phyloP scores from a whole-genome alignment of 2,113 vertebrate species.

The Acrocephalus kingi region DNA sequence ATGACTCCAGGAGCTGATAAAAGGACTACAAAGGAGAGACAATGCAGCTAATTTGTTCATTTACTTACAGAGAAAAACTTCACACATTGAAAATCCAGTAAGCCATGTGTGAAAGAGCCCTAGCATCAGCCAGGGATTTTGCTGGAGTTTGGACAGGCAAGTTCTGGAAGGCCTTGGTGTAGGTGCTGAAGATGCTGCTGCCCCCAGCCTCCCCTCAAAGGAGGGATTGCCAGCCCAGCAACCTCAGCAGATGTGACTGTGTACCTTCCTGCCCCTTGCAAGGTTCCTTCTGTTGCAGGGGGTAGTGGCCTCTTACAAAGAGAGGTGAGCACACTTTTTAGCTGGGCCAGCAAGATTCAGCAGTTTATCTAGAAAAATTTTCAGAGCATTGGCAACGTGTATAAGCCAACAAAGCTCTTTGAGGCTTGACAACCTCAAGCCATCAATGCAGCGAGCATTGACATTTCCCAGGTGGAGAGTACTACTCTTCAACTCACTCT shows the following conservation, averaged over 20 bases:
- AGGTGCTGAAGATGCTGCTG: background rate
- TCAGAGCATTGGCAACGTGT: fast-evolving
- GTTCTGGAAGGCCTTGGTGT: background rate
- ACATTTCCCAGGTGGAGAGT: background rate
- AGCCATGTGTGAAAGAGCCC: background rate
- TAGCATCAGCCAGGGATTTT: background rate
- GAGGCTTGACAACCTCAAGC: background rate
- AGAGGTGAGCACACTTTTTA: background rate
- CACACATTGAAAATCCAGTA: background rate
- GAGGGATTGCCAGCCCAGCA: background rate
- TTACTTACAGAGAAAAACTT: background rate
- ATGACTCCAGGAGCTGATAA: background rate
- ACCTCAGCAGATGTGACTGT: background rate
- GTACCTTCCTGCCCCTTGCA: background rate
- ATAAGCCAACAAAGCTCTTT: background rate
- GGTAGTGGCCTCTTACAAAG: background rate
- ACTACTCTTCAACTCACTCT: background rate
- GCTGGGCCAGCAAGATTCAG: background rate
- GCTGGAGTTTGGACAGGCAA: background rate
- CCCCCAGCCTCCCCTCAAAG: background rate
- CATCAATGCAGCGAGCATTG: background rate
- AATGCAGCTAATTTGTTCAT: background rate
- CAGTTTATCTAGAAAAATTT: background rate
- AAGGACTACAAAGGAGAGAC: background rate
- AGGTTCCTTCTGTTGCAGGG: background rate